phyloP scores from a whole-genome alignment of 2,797 vertebrate species.

The Megalops cyprinoides region DNA sequence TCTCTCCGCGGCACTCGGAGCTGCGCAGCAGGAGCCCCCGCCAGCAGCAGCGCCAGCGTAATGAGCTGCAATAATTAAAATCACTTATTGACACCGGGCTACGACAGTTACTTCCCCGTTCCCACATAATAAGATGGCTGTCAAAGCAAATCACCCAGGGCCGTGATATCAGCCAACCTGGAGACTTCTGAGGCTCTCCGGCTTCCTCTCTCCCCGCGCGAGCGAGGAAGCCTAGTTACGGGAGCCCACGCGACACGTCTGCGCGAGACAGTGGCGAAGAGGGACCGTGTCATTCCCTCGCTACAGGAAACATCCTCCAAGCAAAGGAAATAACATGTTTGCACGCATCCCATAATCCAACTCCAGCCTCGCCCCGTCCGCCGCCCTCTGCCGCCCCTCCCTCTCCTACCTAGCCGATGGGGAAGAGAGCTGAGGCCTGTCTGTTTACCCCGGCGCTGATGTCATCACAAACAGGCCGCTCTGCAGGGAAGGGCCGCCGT shows the following conservation, averaged over 20 bases:
- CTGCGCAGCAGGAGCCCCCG: conserved; percentile 55
- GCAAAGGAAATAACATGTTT: conserved; percentile 73
- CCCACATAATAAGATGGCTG: conserved; percentile 68
- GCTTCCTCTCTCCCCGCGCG: conserved; percentile 36
- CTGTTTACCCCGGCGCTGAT: conserved; percentile 83
- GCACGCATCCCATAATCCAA: conserved; percentile 72
- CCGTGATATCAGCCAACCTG: background rate
- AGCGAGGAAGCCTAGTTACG: conserved; percentile 41
- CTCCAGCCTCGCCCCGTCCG: conserved; percentile 51
- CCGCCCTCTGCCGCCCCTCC: conserved; percentile 46
- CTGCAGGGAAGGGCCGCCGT: conserved; percentile 80
- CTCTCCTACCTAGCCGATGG: conserved; percentile 58
- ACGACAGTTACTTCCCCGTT: conserved; percentile 71
- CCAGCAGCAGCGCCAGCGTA: conserved; percentile 66
- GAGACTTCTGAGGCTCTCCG: background rate
- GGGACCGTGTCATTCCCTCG: conserved; percentile 44
- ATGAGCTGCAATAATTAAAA: conserved; percentile 80
- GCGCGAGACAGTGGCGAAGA: conserved; percentile 16
- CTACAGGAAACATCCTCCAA: conserved; percentile 69
- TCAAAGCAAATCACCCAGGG: conserved; percentile 71
- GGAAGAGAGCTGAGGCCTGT: conserved; percentile 68
- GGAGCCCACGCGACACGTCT: conserved; percentile 64
- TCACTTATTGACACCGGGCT: conserved; percentile 75
- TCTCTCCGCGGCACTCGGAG: conserved; percentile 33
- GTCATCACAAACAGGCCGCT: conserved; percentile 86